Evolutionary conservation across 2,888 invertebrate genomes (phyloP), one percentile per base, ranked within the genome.

Genomic region (Drepana falcataria): DNA sequence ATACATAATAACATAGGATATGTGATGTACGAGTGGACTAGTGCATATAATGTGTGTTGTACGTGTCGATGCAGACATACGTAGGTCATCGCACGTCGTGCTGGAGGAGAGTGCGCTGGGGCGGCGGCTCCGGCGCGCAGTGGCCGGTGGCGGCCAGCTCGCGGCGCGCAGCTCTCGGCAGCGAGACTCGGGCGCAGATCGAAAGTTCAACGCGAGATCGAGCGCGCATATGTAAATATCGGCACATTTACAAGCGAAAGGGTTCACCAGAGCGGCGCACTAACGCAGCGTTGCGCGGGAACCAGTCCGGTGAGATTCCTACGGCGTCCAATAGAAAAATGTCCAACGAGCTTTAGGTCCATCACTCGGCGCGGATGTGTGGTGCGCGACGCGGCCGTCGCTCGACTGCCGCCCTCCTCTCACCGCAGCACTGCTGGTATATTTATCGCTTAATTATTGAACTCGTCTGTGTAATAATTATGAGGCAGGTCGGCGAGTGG

Each of bases 261-360:
- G 90, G 90, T 89, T 91, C 90, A 91, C 90, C 89, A 84, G 85
- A 89, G 87, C 87, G 90, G 87, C 88, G 88, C 89, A 87, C 87
- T 90, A 86, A 87, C 88, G 87, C 84, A 83, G 87, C 81, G 87
- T 85, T 87, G 85, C 85, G 88, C 86, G 87, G 89, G 91, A 93
- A 93, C 93, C 93, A 92, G 93, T 93, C 92, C 92, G 92, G 93
- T 91, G 87, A 91, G 93, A 92, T 93, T 92, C 92, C 92, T 92
- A 91, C 89, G 89, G 89, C 88, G 91, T 91, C 90, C 88, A 90
- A 88, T 88, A 88, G 92, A 92, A 92, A 92, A 92, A 92, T 92
- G 91, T 92, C 89, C 92, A 86, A 83, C 77, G 73, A 83, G 80
- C 82, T 81, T 83, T 74, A 74, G 81, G 80, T 82, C 79, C 85